Conservation (phyloP, 2,888 invertebrate genomes). For the Resseliella maxima region DNA sequence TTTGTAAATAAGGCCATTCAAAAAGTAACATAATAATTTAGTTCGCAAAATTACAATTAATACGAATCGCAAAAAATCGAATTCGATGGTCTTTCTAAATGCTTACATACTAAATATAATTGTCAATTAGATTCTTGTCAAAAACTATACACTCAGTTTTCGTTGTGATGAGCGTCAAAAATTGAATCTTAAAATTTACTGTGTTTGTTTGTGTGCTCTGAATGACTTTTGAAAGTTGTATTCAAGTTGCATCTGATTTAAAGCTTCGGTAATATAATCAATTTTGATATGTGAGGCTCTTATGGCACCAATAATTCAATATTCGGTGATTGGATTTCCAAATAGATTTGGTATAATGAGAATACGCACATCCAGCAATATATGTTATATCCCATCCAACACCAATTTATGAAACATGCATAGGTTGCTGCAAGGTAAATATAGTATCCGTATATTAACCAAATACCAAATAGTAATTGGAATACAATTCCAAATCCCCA, state of each 20-base stretch:
- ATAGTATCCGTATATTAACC: slow-evolving; percentile 89
- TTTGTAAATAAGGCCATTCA: too few species aligned
- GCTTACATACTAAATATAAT: neutral
- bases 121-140: neutral
- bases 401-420: slow-evolving; percentile 79
- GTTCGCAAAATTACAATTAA: neutral
- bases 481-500: slow-evolving; percentile 79
- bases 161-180: neutral
- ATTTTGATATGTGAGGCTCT: slow-evolving; percentile 59
- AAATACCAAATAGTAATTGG: slow-evolving; percentile 83
- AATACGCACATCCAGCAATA: slow-evolving; percentile 89
- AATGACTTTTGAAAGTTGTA: neutral
- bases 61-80: neutral
- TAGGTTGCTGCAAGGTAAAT: slow-evolving; percentile 88
- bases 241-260: neutral
- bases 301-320: slow-evolving; percentile 81
- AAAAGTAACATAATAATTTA: too few species aligned
- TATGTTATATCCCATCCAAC: slow-evolving; percentile 87
- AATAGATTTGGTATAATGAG: slow-evolving; percentile 85
- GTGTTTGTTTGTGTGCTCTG: neutral
- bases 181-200: neutral
- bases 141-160: neutral
- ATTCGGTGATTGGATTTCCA: slow-evolving; percentile 85
- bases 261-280: neutral
- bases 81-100: neutral